Percentiles rank a stretch among this genome's conserved stretches.
Evolutionary conservation across 2,888 invertebrate genomes (phyloP).

Genomic region (Gnatocerus cornutus): DNA sequence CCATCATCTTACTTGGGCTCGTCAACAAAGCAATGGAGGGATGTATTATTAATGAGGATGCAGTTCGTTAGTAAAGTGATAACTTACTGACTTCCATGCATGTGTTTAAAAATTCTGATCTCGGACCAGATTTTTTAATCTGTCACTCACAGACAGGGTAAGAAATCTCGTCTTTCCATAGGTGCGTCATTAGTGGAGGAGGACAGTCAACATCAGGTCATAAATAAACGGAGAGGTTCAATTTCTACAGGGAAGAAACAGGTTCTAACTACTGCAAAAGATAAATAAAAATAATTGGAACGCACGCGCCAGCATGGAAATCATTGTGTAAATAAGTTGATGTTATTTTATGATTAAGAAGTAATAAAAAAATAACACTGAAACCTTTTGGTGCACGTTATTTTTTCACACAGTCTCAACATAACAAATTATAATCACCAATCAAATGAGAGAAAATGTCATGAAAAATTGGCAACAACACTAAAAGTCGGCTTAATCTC

Average conservation of each 20-base stretch:
- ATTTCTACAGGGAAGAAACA: constrained; percentile 49
- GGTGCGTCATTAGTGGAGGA: constrained; percentile 24
- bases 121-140: background rate
- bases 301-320: constrained; percentile 73
- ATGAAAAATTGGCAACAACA: background rate
- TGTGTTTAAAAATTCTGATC: constrained; percentile 48
- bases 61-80: constrained; percentile 32
- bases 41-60: constrained; percentile 20
- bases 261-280: constrained; percentile 60
- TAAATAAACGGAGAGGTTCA: constrained; percentile 14
- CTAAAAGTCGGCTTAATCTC: too few relatives aligned
- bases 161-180: constrained; percentile 15
- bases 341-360: constrained; percentile 50
- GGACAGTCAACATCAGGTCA: constrained; percentile 16
- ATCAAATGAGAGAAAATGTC: constrained; percentile 18
- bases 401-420: constrained; percentile 46
- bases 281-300: constrained; percentile 50
- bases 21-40: constrained; percentile 23
- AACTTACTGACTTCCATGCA: constrained; percentile 64
- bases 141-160: background rate
- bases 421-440: background rate
- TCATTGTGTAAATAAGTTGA: constrained; percentile 59
- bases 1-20: constrained; percentile 71
- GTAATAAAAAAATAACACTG: constrained; percentile 63
- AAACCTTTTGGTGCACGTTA: constrained; percentile 68